Conservation (phyloP, 2,113 vertebrate genomes). For the Gobio gobio region DNA sequence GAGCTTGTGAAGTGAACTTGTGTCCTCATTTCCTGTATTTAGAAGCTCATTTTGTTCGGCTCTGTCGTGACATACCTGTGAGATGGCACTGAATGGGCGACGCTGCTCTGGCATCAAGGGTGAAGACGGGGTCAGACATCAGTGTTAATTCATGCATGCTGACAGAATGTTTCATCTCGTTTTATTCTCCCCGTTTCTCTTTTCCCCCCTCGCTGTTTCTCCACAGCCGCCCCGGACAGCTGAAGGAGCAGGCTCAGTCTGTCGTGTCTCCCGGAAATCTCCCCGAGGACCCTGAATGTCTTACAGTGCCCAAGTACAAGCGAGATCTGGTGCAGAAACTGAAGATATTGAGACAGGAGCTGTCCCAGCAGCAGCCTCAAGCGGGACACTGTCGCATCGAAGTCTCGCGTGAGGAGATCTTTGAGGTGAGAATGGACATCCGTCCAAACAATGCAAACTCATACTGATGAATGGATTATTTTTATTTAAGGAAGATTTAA, state of each 20-base stretch:
- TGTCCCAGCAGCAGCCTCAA: conserved; percentile 97
- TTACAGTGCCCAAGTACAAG: conserved; percentile 96
- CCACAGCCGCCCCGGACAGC: conserved; percentile 87
- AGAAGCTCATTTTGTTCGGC: not conserved
- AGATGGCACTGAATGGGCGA: not conserved
- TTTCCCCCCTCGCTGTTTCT: conserved; percentile 1
- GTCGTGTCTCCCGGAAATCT: conserved; percentile 86
- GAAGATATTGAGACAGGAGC: conserved; percentile 94
- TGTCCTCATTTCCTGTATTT: not conserved
- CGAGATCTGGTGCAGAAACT: conserved; percentile 97
- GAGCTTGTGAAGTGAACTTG: not conserved
- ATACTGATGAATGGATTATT: too few species aligned
- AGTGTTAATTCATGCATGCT: not conserved
- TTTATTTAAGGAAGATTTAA: too few species aligned
- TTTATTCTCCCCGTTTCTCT: not conserved
- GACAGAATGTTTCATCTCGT: not conserved
- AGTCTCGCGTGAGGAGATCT: conserved; percentile 98
- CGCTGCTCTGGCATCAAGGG: not conserved
- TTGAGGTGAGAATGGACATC: conserved; percentile 83
- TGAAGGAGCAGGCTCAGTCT: conserved; percentile 87
- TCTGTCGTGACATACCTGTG: not conserved
- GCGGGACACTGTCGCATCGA: conserved; percentile 98
- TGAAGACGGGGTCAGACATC: not conserved
- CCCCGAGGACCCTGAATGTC: conserved; percentile 90
- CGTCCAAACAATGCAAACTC: not conserved